Base-by-base conservation (phyloP, 2,888 invertebrate genomes). In the Chorisops tibialis region DNA sequence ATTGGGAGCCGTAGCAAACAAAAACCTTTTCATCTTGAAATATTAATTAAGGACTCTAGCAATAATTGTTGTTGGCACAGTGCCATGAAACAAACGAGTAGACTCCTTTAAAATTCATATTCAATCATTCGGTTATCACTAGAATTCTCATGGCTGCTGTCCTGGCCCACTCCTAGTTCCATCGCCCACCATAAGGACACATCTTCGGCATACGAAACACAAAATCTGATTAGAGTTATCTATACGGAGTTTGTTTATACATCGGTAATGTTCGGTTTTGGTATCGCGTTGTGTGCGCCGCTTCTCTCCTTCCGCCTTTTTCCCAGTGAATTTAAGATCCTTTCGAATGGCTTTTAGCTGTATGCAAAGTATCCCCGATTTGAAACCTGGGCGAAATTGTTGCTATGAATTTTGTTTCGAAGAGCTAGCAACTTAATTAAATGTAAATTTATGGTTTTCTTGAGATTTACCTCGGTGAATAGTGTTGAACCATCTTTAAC, bases 21-120 rank as follows among this genome's bases (percentile, higher is more conserved):
- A 56, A 52, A 52, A 56, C 56, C 24, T 24, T 54, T 45, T 45
- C 45, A 56, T 56, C 56, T 56, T 56, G 43, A 56, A 56, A 56
- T 56, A 56, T 56, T 56, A 56, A 56, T 56, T 56, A 56, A 56
- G 56, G 56, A 56, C 45, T 45, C 43, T 56, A 45, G 56, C 43
- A 30, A 24, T 56, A 45, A 56, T 43, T 56, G 30, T 56, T 45
- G 56, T 35, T 56, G 38, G 51, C 6, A 12, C n/a, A 41, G 24
- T 24, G n/a, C 21, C 19, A n/a, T 21, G 48, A 18, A 14, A 54
- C n/a, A 38, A 41, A 16, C 30, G 24, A 9, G 39, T 14, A 11
- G 43, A 19, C 50, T 62, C 35, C 39, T 64, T 59, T 59, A 64
- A 62, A 59, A 62, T 64, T 64, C 64, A 64, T 64, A 64, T 59